Percentiles rank a stretch among this genome's conserved stretches.
Evolutionary conservation across 2,888 invertebrate genomes (phyloP).

Genomic region (Eristalis arbustorum): DNA sequence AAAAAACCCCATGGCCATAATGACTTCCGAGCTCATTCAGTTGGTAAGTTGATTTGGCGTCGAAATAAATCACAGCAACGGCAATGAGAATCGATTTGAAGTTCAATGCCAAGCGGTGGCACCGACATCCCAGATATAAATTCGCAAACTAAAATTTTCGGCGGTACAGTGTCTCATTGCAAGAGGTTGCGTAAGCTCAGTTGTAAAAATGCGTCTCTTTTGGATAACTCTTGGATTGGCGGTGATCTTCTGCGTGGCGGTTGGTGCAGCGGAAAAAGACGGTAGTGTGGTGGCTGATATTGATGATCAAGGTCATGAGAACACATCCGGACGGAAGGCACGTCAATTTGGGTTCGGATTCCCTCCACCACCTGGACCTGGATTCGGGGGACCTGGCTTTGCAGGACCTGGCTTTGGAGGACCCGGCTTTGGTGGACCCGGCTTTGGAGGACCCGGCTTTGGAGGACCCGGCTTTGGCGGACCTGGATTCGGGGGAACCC

Average conservation of each 20-base stretch:
- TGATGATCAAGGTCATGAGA: conserved; percentile 57
- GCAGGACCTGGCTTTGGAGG: conserved; percentile 29
- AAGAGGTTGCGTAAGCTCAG: conserved; percentile 2
- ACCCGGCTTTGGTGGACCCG: background rate
- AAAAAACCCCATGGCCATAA: conserved; percentile 23
- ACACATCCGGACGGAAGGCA: conserved; percentile 33
- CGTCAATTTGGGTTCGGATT: conserved; percentile 50
- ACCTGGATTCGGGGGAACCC: conserved; percentile 5
- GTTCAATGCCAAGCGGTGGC: conserved; percentile 19
- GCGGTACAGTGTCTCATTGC: conserved; percentile 9
- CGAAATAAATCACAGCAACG: background rate
- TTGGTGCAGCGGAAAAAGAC: background rate
- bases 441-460: conserved; percentile 27
- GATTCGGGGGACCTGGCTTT: background rate
- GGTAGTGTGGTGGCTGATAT: conserved; percentile 6
- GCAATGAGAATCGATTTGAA: conserved; percentile 7
- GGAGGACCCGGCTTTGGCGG: conserved; percentile 11
- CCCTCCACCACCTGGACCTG: background rate
- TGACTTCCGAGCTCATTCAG: conserved; percentile 10
- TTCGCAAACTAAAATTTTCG: background rate
- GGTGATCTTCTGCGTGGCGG: background rate
- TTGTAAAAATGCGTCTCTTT: conserved; percentile 1
- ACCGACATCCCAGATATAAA: conserved; percentile 24
- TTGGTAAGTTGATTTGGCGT: background rate
- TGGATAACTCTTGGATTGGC: background rate